Evolutionary conservation across 1,140 invertebrate genomes (phyloP), one percentile per base, ranked within the genome.

Genomic region (Mamestra configurata): DNA sequence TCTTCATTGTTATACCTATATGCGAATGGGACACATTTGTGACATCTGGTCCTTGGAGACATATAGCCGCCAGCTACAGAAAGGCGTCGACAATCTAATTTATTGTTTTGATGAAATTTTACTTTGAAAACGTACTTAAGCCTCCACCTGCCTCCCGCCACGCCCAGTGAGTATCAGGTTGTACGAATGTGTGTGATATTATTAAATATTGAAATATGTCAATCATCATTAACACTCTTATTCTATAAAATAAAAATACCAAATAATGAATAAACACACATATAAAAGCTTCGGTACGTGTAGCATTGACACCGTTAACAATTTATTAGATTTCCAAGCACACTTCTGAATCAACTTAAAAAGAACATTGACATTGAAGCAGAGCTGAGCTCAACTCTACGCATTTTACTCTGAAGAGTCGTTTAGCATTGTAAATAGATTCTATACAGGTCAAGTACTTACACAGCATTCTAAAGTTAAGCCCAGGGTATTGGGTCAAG

Each of bases 341-440:
- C 40, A 46, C 46, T 66, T 66, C 57, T 27, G 37, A 37, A 49
- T n/a, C 46, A 1, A 51, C 68, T 71, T 18, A 35, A 35, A 51
- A 71, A 35, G 31, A 59, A 59, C 71, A 43, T 57, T 73, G 71
- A 37, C 71, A 73, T 73, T 57, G 53, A 43, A 55, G 68, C 49
- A 1, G 35, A n/a, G 53, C 8, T 40, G 35, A n/a, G 53, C n/a
- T 40, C 18, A 7, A 66, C 13, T 43, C 8, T 40, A 68, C 40
- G 37, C 64, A 49, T 46, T 68, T 49, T 37, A 49, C 64, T 20
- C 27, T 73, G 35, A 59, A 73, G 71, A 73, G 71, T 73, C 40
- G 53, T 43, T 40, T 55, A 40, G 53, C 20, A 57, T 22, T 40
- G 53, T 40, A 73, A 73, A 73, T 73, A 57, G 18, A 73, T 73